phyloP scores from a whole-genome alignment of 2,113 vertebrate genomes.

The Kryptolebias marmoratus region DNA sequence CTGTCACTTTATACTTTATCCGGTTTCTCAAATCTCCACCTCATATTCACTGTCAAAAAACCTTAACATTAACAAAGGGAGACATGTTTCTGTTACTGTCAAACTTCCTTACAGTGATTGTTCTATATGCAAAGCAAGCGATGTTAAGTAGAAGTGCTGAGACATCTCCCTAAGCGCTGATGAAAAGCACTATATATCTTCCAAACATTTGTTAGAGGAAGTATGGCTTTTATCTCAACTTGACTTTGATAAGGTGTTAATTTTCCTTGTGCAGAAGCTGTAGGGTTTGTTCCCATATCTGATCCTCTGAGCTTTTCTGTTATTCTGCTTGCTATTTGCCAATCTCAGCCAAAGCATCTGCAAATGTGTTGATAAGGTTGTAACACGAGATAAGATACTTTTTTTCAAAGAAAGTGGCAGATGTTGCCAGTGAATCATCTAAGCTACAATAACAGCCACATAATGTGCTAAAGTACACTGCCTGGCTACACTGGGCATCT shows the following conservation, averaged over 20 bases:
- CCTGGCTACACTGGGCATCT: conserved; percentile 18
- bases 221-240: conserved; percentile 38
- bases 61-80: not conserved
- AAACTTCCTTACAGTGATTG: conserved; percentile 6
- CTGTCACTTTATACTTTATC: not conserved
- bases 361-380: conserved; percentile 21
- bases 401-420: not conserved
- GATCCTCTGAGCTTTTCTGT: conserved; percentile 24
- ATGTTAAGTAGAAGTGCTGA: conserved; percentile 16
- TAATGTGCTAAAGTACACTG: not conserved
- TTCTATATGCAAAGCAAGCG: conserved; percentile 23
- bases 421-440: conserved; percentile 5
- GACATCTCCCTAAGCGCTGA: conserved; percentile 22
- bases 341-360: conserved; percentile 6
- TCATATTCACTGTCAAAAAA: not conserved
- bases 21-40: not conserved
- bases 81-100: not conserved
- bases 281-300: conserved; percentile 28
- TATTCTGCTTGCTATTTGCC: conserved; percentile 22
- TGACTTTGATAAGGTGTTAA: conserved; percentile 65
- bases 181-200: conserved; percentile 40
- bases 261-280: conserved; percentile 35
- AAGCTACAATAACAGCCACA: conserved; percentile 7
- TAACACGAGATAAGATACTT: conserved; percentile 12
- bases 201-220: conserved; percentile 41